Evolutionary conservation across 2,113 vertebrate genomes (phyloP), one percentile per base, ranked within the genome.

Genomic region (Oryzias javanicus): DNA sequence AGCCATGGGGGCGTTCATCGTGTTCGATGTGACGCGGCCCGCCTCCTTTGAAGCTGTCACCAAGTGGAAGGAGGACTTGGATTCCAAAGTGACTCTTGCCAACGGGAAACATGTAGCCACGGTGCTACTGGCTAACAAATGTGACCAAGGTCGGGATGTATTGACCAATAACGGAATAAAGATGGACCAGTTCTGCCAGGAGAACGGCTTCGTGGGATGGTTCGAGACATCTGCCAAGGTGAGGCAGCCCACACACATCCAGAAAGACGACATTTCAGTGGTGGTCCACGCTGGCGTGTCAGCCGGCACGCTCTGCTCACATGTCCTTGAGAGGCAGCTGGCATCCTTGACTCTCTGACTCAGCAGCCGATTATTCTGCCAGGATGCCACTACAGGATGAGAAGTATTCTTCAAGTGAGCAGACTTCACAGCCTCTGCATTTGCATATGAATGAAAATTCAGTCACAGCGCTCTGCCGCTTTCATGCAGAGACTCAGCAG

Each of bases 31-130:
- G 56, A 92, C 91, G 3, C 84, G 92, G 58, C 91, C 91, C 0
- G 82, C 92, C 22, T 93, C 93, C 17, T 90, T 93, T 19, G 91
- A 93, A 60, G 92, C 92, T 0, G 86, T 94, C 64, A 78, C 87
- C 54, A 93, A 93, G 65, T 94, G 93, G 93, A 94, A 94, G 75
- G 91, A 92, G 74, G 93, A 94, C 76, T 87, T 94, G 82, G 93
- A 94, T 83, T 92, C 91, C 57, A 94, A 94, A 83, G 82, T 93
- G 73, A 88, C 84, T 46, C 89, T 94, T 52, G 83, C 88, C 68
- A 92, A 92, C 45, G 93, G 92, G 61, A 90, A 91, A 57, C 72
- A 88, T 55, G 85, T 94, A 40, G 86, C 92, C 69, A 87, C 88
- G 0, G 89, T 94, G 55, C 91, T 94, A 29, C 64, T 94, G 79